These are phyloP conservation scores for Petaurus breviceps DNA, from an alignment of 2,113 vertebrate genomes.

Conservation along the genomic window DNA sequence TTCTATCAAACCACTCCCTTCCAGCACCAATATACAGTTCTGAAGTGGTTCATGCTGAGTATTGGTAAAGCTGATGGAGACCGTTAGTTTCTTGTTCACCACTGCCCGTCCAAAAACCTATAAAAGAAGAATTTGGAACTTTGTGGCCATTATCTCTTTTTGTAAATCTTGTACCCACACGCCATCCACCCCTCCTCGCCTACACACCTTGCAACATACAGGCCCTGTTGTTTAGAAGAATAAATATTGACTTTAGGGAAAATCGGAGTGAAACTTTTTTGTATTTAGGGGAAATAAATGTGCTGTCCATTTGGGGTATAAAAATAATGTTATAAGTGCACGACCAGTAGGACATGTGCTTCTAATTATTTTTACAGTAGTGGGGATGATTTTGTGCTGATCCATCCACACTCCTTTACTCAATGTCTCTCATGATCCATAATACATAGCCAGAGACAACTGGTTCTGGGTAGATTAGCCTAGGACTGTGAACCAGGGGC, in stretches of 20 bases:
- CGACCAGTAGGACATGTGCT: not conserved
- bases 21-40: conserved; percentile 62
- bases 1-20: conserved; percentile 71
- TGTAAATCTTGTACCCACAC: not conserved
- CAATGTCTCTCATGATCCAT: not conserved
- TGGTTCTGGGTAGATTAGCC: not conserved
- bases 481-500: not conserved
- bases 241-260: not conserved
- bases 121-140: not conserved
- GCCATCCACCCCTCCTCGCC: not conserved
- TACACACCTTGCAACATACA: not conserved
- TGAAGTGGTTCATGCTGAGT: conserved; percentile 54
- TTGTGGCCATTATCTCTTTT: not conserved
- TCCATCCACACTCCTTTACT: not conserved
- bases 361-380: not conserved
- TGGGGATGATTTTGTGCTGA: not conserved
- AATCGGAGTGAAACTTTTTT: not conserved
- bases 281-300: not conserved
- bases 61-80: conserved; percentile 70
- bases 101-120: conserved; percentile 64
- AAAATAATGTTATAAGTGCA: not conserved
- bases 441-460: not conserved
- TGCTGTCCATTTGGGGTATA: conserved; percentile 12
- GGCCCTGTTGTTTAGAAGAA: not conserved
- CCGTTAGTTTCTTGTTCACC: conserved; percentile 53